Evolutionary conservation across 2,888 invertebrate genomes (phyloP).

Genomic region (Zhuqinia jingwanae): DNA sequence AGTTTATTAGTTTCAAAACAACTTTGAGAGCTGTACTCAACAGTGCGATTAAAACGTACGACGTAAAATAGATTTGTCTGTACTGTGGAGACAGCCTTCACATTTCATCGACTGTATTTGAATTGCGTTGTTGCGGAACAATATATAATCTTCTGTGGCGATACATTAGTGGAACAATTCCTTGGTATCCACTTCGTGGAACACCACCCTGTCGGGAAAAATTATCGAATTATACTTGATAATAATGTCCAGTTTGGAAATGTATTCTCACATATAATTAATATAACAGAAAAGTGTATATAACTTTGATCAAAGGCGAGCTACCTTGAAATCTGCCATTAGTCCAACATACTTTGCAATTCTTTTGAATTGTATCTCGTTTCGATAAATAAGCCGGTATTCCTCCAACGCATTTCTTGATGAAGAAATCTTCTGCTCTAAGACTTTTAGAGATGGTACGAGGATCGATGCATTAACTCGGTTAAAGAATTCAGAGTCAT

Average conservation of each 20-base stretch:
- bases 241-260: too few relatives aligned
- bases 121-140: too few relatives aligned
- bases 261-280: too few relatives aligned
- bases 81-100: too few relatives aligned
- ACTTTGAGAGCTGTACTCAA: too few relatives aligned
- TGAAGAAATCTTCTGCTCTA: constrained; percentile 81
- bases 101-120: too few relatives aligned
- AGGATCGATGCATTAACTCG: constrained; percentile 88
- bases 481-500: constrained; percentile 88
- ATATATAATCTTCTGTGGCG: constrained; percentile 92
- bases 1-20: too few relatives aligned
- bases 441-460: constrained; percentile 85
- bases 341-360: constrained; percentile 93
- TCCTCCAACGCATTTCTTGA: constrained; percentile 84
- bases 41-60: too few relatives aligned
- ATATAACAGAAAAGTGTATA: too few relatives aligned
- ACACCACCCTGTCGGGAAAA: constrained; percentile 91
- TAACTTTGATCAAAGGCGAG: too few relatives aligned
- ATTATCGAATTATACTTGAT: too few relatives aligned
- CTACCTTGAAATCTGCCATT: constrained; percentile 98
- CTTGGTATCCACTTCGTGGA: constrained; percentile 96
- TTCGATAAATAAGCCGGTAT: constrained; percentile 90
- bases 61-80: too few relatives aligned
- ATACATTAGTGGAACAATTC: constrained; percentile 94
- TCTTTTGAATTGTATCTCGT: constrained; percentile 90